Percentiles rank a stretch among this genome's conserved stretches.
These are phyloP conservation scores for Urocitellus parryii DNA, from an alignment of 2,113 vertebrate species.

Conservation along the genomic window DNA sequence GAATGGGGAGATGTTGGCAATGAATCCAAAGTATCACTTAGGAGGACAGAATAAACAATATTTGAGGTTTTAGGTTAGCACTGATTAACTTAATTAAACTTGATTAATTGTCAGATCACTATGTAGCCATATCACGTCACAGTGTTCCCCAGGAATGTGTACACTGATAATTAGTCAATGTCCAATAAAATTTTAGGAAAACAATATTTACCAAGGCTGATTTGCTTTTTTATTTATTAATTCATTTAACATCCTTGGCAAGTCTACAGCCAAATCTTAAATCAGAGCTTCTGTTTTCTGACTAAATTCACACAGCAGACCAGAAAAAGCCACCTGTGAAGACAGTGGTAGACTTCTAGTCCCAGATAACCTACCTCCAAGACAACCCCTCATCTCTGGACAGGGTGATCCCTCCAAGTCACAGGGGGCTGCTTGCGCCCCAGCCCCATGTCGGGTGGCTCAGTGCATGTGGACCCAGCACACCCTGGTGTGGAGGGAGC, in stretches of 20 bases:
- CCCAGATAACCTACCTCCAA: background rate
- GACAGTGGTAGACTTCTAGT: background rate
- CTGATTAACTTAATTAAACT: background rate
- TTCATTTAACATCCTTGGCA: too few species aligned
- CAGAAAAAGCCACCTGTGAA: accelerated
- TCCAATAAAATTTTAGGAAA: background rate
- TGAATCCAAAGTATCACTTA: too few species aligned
- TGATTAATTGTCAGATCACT: too few species aligned
- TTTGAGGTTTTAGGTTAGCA: background rate
- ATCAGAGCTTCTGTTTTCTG: too few species aligned
- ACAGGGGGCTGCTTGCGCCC: background rate
- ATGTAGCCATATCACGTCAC: background rate
- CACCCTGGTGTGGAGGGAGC: too few species aligned
- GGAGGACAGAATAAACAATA: background rate
- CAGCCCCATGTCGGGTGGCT: background rate
- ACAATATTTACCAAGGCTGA: background rate
- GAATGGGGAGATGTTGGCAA: too few species aligned
- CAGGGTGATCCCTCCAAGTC: too few species aligned
- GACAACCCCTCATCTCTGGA: background rate
- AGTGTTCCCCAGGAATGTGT: too few species aligned
- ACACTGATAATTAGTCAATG: too few species aligned
- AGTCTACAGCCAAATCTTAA: too few species aligned
- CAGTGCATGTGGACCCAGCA: background rate
- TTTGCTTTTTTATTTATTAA: too few species aligned
- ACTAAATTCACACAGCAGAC: too few species aligned